Base-by-base conservation (phyloP, 2,888 invertebrate species). In the Noctua fimbriata region DNA sequence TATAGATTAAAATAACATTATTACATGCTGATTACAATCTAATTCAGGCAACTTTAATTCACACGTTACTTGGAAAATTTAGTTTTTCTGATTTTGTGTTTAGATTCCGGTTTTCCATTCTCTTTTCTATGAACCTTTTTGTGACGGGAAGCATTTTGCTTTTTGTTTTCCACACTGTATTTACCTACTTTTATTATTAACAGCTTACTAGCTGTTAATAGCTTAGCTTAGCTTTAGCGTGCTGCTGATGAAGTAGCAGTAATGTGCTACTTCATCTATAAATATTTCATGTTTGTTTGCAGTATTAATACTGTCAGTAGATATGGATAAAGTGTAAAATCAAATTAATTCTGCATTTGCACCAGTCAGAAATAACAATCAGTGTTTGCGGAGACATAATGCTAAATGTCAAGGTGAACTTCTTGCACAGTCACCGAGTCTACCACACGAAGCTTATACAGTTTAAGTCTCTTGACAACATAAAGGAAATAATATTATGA, bases 321-420 rank as follows among this genome's bases (percentile, higher is more conserved):
- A 18, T 36, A 32, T n/a, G 28, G 14, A 79, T 70, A 69, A 66
- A 58, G 58, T 73, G 67, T 66, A 49, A 76, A 78, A 78, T 77
- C n/a, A 69, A 36, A 73, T 75, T 78, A 83, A 76, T 72, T 44
- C 72, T 82, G 70, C 73, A 86, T 87, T 89, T 86, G 76, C 86
- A 88, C 83, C 86, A 87, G 89, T 84, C 88, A 89, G 86, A 88
- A 85, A 82, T 87, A 90, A 92, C 90, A 92, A 90, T 91, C 88
- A 85, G 88, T 85, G 86, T 89, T 90, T 90, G 87, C 91, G 90
- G 91, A 93, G 91, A 91, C 91, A 86, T 90, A 89, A 87, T 90
- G 86, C 89, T 93, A 95, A 96, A 96, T 96, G 96, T 94, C 96
- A 96, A 96, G 96, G 96, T 94, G 91, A 96, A 93, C 95, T 82